Evolutionary conservation across 2,113 vertebrate species (phyloP).

Genomic region (Potamarius usumacintae): DNA sequence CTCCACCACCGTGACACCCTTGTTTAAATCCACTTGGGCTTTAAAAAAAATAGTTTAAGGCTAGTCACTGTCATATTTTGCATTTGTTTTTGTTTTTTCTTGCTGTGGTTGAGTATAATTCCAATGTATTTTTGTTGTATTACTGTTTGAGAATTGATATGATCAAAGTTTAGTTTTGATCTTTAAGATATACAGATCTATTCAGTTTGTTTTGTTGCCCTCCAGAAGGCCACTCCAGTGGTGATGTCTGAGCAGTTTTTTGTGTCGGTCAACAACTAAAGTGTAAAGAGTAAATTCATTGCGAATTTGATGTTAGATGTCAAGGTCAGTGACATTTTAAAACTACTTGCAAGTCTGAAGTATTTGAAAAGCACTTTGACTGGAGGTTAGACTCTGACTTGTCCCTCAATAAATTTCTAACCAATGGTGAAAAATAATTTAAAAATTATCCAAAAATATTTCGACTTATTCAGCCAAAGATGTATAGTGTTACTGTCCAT

Average conservation of each 20-base stretch:
- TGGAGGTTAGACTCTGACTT: not conserved
- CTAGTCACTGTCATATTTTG: no score
- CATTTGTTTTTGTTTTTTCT: no score
- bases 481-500: not conserved
- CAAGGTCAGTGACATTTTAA: not conserved
- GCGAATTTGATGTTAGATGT: not conserved
- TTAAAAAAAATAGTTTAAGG: no score
- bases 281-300: conserved; percentile 22
- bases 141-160: no score
- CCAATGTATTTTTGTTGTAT: no score
- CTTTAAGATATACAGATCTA: no score
- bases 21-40: not conserved
- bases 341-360: not conserved
- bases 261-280: conserved; percentile 5
- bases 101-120: no score
- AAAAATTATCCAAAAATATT: not conserved
- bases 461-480: not conserved
- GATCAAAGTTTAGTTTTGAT: no score
- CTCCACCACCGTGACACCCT: no score
- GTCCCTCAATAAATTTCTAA: not conserved
- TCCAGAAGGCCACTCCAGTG: no score
- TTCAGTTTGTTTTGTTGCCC: no score
- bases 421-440: not conserved
- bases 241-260: no score
- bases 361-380: not conserved